phyloP scores from a whole-genome alignment of 2,888 invertebrate species.

The Abrostola tripartita region DNA sequence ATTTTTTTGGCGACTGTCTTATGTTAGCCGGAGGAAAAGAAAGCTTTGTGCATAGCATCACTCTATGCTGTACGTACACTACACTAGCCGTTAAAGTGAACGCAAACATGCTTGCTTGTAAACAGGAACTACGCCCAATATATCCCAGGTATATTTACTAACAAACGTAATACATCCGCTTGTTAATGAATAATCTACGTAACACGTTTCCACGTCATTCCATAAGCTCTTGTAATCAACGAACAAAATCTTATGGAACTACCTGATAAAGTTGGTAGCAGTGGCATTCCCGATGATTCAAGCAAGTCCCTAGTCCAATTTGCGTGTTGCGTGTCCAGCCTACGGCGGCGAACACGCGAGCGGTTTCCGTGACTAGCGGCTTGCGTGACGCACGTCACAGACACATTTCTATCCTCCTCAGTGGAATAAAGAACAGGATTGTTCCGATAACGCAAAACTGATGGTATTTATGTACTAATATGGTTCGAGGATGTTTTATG shows the following conservation, averaged over 20 bases:
- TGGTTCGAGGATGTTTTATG: constrained; percentile 8
- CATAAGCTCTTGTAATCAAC: not conserved
- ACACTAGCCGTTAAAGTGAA: not conserved
- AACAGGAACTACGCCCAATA: constrained; percentile 5
- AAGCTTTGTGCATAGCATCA: too few species aligned
- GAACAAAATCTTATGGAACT: not conserved
- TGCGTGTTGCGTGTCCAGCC: constrained; percentile 52
- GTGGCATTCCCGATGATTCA: constrained; percentile 52
- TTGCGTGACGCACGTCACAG: constrained; percentile 69
- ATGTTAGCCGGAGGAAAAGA: too few species aligned
- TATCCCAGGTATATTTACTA: constrained; percentile 5
- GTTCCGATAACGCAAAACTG: constrained; percentile 51
- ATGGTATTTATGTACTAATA: constrained; percentile 40
- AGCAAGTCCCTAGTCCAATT: constrained; percentile 28
- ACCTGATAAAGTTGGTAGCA: constrained; percentile 13
- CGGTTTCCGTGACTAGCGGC: constrained; percentile 59
- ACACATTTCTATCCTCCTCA: constrained; percentile 67
- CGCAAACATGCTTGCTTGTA: not conserved
- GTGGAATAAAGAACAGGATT: constrained; percentile 53
- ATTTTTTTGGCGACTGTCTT: too few species aligned
- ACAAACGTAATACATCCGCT: constrained; percentile 1
- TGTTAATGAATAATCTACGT: not conserved
- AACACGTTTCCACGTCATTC: not conserved
- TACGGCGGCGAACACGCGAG: constrained; percentile 50
- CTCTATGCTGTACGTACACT: too few species aligned